phyloP scores from a whole-genome alignment of 2,113 vertebrate species.

The Oreochromis spilurus region DNA sequence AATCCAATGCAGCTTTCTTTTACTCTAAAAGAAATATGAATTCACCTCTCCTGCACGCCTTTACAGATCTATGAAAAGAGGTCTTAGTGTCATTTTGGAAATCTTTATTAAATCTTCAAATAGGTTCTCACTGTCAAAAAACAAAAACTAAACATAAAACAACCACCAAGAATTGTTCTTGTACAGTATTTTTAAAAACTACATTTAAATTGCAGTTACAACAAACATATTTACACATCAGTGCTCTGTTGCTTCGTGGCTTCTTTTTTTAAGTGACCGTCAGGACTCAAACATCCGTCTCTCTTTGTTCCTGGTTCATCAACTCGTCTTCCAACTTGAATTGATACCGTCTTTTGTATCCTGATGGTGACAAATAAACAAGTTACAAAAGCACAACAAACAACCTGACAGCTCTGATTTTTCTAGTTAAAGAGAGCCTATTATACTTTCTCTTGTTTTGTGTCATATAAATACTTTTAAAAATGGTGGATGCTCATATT shows the following conservation, averaged over 20 bases:
- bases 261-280: fast-evolving
- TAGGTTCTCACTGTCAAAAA: neutral
- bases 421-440: neutral
- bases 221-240: neutral
- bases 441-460: fast-evolving
- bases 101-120: slow-evolving; percentile 8
- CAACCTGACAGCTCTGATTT: neutral
- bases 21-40: fast-evolving
- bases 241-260: neutral
- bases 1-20: neutral
- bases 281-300: slow-evolving; percentile 29
- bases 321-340: neutral
- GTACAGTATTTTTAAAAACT: neutral
- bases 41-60: neutral
- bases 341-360: neutral
- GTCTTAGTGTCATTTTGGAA: fast-evolving
- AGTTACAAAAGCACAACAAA: neutral
- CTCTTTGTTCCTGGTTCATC: neutral
- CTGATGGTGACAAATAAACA: neutral
- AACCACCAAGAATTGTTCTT: neutral
- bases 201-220: neutral
- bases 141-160: neutral
- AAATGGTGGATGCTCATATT: neutral
- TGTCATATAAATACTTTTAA: neutral
- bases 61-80: neutral